These are phyloP conservation scores for Cairina moschata DNA, from an alignment of 2,113 vertebrate genomes.

Conservation along the genomic window DNA sequence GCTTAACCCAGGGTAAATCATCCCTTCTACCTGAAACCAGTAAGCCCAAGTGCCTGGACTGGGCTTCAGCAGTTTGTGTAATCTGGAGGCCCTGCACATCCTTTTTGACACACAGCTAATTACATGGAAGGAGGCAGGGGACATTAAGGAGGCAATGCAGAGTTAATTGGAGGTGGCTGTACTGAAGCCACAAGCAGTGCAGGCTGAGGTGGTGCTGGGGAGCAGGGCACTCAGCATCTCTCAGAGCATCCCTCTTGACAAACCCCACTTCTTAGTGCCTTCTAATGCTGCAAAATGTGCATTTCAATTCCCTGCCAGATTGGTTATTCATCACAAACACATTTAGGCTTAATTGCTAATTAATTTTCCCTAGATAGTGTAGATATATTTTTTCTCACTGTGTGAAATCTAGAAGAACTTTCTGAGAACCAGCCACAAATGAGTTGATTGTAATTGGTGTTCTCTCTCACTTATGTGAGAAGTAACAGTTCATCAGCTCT, in stretches of 20 bases:
- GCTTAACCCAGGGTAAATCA: not conserved
- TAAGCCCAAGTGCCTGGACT: not conserved
- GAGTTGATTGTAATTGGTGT: not conserved
- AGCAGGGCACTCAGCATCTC: not conserved
- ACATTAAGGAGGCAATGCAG: not conserved
- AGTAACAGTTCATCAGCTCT: constrained; percentile 46
- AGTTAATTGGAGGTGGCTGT: not conserved
- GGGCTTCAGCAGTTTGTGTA: not conserved
- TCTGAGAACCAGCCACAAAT: not conserved
- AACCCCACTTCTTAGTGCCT: not conserved
- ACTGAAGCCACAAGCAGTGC: accelerated
- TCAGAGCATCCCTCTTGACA: not conserved
- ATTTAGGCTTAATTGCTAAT: not conserved
- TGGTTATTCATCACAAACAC: not conserved
- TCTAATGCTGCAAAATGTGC: not conserved
- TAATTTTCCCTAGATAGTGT: constrained; percentile 25
- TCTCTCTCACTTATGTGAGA: constrained; percentile 10
- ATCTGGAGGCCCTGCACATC: not conserved
- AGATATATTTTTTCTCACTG: not conserved
- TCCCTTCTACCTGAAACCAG: not conserved
- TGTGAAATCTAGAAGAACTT: constrained; percentile 18
- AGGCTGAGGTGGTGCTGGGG: accelerated
- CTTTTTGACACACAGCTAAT: not conserved
- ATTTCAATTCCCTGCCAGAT: constrained; percentile 16
- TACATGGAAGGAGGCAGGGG: not conserved